Evolutionary conservation across 2,797 vertebrate genomes (phyloP).

Genomic region (Paedocypris micromegethes): DNA sequence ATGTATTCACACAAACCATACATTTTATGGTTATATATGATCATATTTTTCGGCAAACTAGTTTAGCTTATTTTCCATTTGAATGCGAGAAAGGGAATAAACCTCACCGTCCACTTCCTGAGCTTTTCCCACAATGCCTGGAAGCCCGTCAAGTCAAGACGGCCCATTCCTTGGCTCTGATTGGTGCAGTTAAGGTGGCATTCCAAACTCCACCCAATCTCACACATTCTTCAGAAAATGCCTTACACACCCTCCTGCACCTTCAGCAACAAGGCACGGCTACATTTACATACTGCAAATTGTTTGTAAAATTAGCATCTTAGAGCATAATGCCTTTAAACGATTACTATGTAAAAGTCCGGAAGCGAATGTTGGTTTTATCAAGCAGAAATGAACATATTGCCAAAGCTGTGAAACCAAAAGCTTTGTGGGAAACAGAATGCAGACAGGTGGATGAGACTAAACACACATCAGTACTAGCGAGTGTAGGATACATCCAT

Average conservation of each 20-base stretch:
- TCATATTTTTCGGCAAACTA: no score
- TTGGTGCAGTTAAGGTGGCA: slow-evolving; percentile 54
- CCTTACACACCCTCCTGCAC: not conserved
- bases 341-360: not conserved
- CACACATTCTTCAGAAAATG: slow-evolving; percentile 12
- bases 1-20: no score
- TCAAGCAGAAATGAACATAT: no score
- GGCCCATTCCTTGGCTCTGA: slow-evolving; percentile 64
- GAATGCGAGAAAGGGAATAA: not conserved
- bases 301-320: not conserved
- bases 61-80: not conserved
- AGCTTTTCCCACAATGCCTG: slow-evolving; percentile 68
- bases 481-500: slow-evolving; percentile 70
- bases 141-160: slow-evolving; percentile 61
- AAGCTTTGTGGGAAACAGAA: no score
- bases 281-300: not conserved
- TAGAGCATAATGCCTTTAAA: no score
- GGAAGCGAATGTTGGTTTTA: not conserved
- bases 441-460: no score
- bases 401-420: no score
- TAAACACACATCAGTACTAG: not conserved
- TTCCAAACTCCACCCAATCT: slow-evolving; percentile 3
- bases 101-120: slow-evolving; percentile 67
- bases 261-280: not conserved
- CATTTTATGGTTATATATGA: no score